phyloP scores from a whole-genome alignment of 2,113 vertebrate genomes.

The Plecturocebus donacophilus region DNA sequence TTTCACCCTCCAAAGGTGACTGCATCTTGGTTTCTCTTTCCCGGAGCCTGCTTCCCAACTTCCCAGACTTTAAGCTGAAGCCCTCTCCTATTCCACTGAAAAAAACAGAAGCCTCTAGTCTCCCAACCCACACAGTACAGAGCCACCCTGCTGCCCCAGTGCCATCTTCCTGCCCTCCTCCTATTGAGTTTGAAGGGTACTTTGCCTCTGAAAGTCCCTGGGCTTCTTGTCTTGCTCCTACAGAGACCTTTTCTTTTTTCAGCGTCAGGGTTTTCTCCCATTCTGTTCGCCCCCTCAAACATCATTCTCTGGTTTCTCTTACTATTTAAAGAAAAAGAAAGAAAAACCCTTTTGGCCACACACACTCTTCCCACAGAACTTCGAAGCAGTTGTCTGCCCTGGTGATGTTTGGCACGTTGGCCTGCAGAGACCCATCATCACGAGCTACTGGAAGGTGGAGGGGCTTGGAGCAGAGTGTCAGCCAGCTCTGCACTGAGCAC shows the following conservation, averaged over 20 bases:
- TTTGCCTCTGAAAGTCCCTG: background rate
- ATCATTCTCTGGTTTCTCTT: background rate
- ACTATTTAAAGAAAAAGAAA: background rate
- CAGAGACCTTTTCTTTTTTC: background rate
- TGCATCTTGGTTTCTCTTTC: background rate
- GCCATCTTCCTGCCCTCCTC: background rate
- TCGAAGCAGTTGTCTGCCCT: background rate
- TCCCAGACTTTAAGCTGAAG: background rate
- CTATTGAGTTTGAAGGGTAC: background rate
- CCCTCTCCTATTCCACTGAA: background rate
- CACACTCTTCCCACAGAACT: background rate
- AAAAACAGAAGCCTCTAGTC: background rate
- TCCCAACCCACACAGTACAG: accelerated
- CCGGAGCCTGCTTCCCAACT: background rate
- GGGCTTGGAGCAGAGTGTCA: background rate
- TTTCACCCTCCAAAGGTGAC: background rate
- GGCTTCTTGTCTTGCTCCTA: background rate
- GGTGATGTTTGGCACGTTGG: background rate
- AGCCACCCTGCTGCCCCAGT: accelerated
- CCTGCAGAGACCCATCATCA: accelerated
- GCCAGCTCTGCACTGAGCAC: background rate
- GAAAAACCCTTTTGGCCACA: background rate
- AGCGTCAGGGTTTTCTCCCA: background rate
- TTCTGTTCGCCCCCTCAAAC: background rate
- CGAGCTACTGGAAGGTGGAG: background rate